Percentiles rank a stretch among this genome's conserved stretches.
These are phyloP conservation scores for Drosophila novamexicana DNA, from an alignment of 1,140 invertebrate species.

Conservation along the genomic window DNA sequence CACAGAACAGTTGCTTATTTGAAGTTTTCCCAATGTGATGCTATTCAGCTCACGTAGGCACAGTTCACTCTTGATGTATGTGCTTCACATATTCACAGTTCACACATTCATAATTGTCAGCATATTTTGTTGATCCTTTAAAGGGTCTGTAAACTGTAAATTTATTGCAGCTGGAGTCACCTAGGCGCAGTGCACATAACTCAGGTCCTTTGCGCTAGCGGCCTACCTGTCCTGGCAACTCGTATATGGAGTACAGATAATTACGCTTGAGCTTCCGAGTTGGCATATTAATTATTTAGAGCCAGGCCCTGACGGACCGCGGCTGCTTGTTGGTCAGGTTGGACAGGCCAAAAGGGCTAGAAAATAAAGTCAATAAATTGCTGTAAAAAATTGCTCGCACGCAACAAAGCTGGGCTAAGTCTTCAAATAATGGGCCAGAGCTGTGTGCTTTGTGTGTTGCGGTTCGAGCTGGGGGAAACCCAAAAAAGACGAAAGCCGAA, in stretches of 20 bases:
- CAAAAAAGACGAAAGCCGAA: constrained; percentile 23
- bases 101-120: constrained; percentile 26
- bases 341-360: constrained; percentile 15
- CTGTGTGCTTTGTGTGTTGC: constrained; percentile 26
- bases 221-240: constrained; percentile 1
- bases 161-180: constrained; percentile 21
- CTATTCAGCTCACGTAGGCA: not conserved
- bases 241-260: constrained; percentile 23
- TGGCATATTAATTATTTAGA: constrained; percentile 47
- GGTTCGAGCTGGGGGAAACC: constrained; percentile 4
- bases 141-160: constrained; percentile 18
- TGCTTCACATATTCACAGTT: not conserved
- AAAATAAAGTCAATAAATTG: constrained; percentile 50
- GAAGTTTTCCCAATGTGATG: not conserved
- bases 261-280: constrained; percentile 41
- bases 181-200: constrained; percentile 26
- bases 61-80: not conserved
- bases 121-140: constrained; percentile 16
- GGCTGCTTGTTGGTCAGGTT: not conserved
- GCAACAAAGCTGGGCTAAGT: constrained; percentile 41
- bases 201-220: not conserved
- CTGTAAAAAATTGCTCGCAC: constrained; percentile 54
- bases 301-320: not conserved
- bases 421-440: constrained; percentile 56
- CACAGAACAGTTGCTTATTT: not conserved